Base-by-base conservation (phyloP, 2,113 vertebrate genomes). In the Strix aluco region DNA sequence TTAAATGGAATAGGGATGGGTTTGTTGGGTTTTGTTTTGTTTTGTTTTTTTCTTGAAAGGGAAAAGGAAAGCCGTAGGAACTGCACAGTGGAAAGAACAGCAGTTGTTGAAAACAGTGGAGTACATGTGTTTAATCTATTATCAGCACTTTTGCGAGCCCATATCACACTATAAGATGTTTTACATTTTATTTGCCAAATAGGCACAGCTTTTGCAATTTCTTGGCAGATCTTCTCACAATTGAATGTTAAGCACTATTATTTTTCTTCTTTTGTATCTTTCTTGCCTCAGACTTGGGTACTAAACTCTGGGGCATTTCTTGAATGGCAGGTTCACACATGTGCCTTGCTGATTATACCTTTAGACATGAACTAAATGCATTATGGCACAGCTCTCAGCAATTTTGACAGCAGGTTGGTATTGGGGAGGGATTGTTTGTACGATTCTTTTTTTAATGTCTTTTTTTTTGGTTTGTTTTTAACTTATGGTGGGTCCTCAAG, bases 281-380 rank as follows among this genome's bases (percentile, higher is more conserved):
- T 46, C 74, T 62, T 80, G 51, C 88, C 62, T 84, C 82, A 90
- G 62, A 94, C 88, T 81, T 38, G 30, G 38, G 81, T 73, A 54
- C 59, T 90, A n/a, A 95, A 83, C 95, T 95, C 92, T 90, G 94
- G 91, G 92, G 92, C 71, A 67, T 94, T 90, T 72, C 81, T 66
- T 85, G 91, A 96, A 77, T 63, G 92, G 91, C 91, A 96, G 84
- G 84, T 94, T 94, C 94, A 67, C 88, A 90, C 51, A 10, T 90
- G 89, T 86, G 63, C 87, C 62, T 89, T 47, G 57, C 96, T 95
- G 94, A 62, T 93, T 75, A 72, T 88, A 66, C 81, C 90, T 78
- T 93, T 49, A 96, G 88, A 95, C 90, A 86, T 69, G 87, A 95
- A 16, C 75, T 88, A 67, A 88, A 87, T 23, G 49, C 73, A 8